Evolutionary conservation across 2,113 vertebrate genomes (phyloP).

Genomic region (Pollimyrus isidori): DNA sequence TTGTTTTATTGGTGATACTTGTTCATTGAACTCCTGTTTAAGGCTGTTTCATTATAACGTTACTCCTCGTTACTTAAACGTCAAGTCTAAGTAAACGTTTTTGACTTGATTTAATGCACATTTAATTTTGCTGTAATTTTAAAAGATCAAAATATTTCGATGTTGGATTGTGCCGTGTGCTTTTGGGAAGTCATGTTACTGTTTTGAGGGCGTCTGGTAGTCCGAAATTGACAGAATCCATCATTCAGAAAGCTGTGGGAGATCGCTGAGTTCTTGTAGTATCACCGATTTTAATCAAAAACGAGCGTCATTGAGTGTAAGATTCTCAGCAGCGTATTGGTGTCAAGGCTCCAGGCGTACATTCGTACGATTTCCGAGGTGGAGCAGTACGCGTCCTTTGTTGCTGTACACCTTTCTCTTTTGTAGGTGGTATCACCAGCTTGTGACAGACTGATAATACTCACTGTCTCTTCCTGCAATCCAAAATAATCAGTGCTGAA

Average conservation of each 20-base stretch:
- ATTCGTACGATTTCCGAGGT: not conserved
- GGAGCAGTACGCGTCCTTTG: not conserved
- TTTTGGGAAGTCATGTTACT: not conserved
- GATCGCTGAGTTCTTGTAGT: not conserved
- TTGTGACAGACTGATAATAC: slow-evolving; percentile 1
- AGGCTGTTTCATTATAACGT: not conserved
- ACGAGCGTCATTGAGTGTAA: not conserved
- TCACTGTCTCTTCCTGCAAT: not conserved
- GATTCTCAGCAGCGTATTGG: not conserved
- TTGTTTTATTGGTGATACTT: not conserved
- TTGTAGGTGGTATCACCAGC: not conserved
- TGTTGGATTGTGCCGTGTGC: not conserved
- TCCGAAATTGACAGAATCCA: not conserved
- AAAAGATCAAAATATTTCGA: not conserved
- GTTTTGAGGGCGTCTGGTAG: not conserved
- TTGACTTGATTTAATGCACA: not conserved
- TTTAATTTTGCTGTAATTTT: not conserved
- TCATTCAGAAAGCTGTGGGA: not conserved
- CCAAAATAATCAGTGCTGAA: not conserved
- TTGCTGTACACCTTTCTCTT: not conserved
- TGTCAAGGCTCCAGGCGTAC: not conserved
- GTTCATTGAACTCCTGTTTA: not conserved
- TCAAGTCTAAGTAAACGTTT: not conserved
- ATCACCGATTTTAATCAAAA: not conserved
- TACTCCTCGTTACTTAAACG: not conserved